Percentiles rank a stretch among this genome's conserved stretches.
Evolutionary conservation across 2,888 invertebrate species (phyloP).

Genomic region (Entomobrya proxima): DNA sequence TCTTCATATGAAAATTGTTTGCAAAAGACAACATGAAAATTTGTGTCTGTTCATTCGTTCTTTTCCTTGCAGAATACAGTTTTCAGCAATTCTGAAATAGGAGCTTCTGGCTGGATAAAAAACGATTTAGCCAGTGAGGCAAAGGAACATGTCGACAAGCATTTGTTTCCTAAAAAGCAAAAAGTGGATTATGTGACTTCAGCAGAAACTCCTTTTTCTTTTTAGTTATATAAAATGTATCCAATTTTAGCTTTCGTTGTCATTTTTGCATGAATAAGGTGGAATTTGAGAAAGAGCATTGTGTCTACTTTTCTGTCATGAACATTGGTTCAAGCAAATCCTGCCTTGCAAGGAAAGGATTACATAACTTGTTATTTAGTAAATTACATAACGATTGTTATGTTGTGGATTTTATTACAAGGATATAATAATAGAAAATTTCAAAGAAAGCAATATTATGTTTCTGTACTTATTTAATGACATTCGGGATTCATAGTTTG

Average conservation of each 20-base stretch:
- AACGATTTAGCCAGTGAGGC: neutral
- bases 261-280: too few species aligned
- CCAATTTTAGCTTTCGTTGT: neutral
- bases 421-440: too few species aligned
- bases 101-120: too few species aligned
- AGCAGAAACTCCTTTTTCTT: neutral
- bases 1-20: neutral
- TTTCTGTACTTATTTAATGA: too few species aligned
- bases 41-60: neutral
- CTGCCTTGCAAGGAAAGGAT: neutral
- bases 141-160: conserved; percentile 25
- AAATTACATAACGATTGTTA: too few species aligned
- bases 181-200: neutral
- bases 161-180: conserved; percentile 17
- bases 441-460: too few species aligned
- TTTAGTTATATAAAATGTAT: neutral
- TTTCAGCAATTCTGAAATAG: too few species aligned
- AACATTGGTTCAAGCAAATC: neutral
- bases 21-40: neutral
- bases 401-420: too few species aligned
- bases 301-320: neutral
- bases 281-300: too few species aligned
- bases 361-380: neutral
- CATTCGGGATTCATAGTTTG: too few species aligned
- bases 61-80: too few species aligned